Percentiles rank a stretch among this genome's conserved stretches.
Conservation (phyloP, 2,797 vertebrate genomes). For the Thripadectes ignobilis region DNA sequence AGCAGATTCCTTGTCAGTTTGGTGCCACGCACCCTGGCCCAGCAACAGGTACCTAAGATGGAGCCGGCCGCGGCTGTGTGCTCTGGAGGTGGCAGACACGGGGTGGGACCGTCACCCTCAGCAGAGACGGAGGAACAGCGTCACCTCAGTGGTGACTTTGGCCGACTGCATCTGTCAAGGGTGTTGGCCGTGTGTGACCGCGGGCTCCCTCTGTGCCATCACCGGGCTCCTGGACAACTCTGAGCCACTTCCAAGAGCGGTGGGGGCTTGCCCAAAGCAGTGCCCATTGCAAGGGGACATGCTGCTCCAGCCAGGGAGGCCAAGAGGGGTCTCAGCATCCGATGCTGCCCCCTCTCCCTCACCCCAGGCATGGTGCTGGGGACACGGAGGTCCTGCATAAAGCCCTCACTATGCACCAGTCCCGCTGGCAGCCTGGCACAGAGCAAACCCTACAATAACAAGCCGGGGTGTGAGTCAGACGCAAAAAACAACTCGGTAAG, state of each 20-base stretch:
- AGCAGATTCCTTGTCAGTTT: background rate
- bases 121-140: background rate
- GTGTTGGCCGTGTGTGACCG: background rate
- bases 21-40: background rate
- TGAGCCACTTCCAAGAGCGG: background rate
- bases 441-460: slow-evolving; percentile 67
- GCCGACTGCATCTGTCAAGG: background rate
- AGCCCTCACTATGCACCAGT: background rate
- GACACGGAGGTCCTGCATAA: background rate
- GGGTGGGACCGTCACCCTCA: background rate
- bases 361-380: background rate
- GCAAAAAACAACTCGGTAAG: slow-evolving; percentile 63
- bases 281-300: accelerated
- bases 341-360: background rate
- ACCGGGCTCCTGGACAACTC: background rate
- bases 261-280: accelerated
- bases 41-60: background rate
- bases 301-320: background rate
- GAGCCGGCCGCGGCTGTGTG: background rate
- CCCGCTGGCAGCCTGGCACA: slow-evolving; percentile 49
- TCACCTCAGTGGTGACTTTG: background rate
- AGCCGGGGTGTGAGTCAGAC: slow-evolving; percentile 59
- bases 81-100: slow-evolving; percentile 24
- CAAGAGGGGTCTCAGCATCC: background rate
- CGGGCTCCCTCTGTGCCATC: background rate